These are phyloP conservation scores for Tetranychus truncatus DNA, from an alignment of 2,888 invertebrate species.

Conservation along the genomic window DNA sequence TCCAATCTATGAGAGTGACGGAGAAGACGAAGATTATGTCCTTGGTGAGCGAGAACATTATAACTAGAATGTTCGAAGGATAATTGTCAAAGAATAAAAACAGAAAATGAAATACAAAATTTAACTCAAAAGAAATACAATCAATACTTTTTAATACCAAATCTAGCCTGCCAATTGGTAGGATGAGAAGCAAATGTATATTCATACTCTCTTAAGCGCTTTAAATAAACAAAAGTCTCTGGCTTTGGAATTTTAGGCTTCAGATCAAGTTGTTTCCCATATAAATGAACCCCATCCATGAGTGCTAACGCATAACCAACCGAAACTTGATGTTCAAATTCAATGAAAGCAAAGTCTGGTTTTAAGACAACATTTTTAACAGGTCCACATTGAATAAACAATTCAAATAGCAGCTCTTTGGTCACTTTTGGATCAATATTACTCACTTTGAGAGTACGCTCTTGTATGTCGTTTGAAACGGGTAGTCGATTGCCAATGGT, in stretches of 20 bases:
- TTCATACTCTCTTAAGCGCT: slow-evolving; percentile 6
- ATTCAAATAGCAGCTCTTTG: slow-evolving; percentile 7
- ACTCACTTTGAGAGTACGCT: slow-evolving; percentile 13
- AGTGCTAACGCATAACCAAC: slow-evolving; percentile 14
- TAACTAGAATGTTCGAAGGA: too few species aligned
- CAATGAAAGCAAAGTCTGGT: slow-evolving; percentile 17
- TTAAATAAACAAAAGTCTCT: slow-evolving; percentile 5
- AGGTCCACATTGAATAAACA: slow-evolving; percentile 17
- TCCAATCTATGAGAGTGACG: not conserved
- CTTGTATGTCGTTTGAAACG: slow-evolving; percentile 11
- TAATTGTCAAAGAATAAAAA: too few species aligned
- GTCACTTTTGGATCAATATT: slow-evolving; percentile 10
- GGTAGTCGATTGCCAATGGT: not conserved
- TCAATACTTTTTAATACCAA: not conserved
- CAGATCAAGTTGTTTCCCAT: slow-evolving; percentile 5
- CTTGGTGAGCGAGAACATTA: not conserved
- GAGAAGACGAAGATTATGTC: not conserved
- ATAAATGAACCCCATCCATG: slow-evolving; percentile 14
- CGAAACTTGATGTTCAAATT: slow-evolving; percentile 16
- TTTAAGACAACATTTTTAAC: slow-evolving; percentile 16
- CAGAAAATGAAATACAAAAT: too few species aligned
- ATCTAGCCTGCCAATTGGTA: not conserved
- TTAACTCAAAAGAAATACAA: too few species aligned
- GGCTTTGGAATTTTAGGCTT: slow-evolving; percentile 11
- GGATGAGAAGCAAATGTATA: slow-evolving; percentile 4